phyloP scores from a whole-genome alignment of 2,797 vertebrate species.

The Betta splendens region DNA sequence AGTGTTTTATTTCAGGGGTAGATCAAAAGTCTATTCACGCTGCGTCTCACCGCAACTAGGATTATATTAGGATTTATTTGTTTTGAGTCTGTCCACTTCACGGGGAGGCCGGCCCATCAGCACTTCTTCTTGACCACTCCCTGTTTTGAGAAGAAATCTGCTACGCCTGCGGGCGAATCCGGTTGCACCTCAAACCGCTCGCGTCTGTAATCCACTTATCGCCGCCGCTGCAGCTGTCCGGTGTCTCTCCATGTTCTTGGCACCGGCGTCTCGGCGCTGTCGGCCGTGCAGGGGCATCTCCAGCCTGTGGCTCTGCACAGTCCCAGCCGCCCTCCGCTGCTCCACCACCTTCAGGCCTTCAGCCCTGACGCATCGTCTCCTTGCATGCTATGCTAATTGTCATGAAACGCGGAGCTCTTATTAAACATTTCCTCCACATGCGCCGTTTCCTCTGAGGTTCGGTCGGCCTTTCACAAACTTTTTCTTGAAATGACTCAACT shows the following conservation, averaged over 20 bases:
- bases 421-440: conserved; percentile 43
- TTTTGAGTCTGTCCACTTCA: conserved; percentile 65
- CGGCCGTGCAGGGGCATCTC: conserved; percentile 28
- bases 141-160: conserved; percentile 57
- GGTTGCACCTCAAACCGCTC: conserved; percentile 49
- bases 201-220: conserved; percentile 22
- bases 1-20: conserved; percentile 75
- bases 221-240: conserved; percentile 26
- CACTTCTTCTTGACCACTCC: conserved; percentile 61
- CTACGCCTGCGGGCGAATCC: conserved; percentile 37
- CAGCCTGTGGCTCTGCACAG: conserved; percentile 51
- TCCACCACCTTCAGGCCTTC: conserved; percentile 35
- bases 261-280: conserved; percentile 30
- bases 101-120: conserved; percentile 58
- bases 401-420: conserved; percentile 41
- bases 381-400: conserved; percentile 53
- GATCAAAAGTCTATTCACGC: conserved; percentile 75
- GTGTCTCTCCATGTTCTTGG: conserved; percentile 25
- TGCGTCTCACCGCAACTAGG: conserved; percentile 68
- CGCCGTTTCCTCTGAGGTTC: conserved; percentile 23
- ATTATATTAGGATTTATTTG: conserved; percentile 77
- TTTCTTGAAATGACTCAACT: conserved; percentile 9
- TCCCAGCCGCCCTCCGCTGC: conserved; percentile 46
- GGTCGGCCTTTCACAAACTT: conserved; percentile 17
- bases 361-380: conserved; percentile 38